These are phyloP conservation scores for Megatriorchis doriae DNA, from an alignment of 2,113 vertebrate genomes.

Conservation along the genomic window DNA sequence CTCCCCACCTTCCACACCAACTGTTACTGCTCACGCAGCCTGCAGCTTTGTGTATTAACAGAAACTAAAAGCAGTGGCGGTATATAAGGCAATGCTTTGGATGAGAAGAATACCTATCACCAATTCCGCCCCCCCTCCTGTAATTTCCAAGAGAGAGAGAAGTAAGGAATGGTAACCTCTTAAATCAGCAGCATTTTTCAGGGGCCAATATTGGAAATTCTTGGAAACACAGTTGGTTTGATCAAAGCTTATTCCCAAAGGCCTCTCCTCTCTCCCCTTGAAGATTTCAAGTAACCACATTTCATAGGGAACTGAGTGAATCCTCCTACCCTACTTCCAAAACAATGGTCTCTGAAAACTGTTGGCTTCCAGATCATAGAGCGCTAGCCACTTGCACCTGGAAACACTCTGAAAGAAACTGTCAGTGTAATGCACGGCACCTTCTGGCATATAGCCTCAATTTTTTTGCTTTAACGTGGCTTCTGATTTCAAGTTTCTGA, in stretches of 20 bases:
- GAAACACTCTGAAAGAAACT: not conserved
- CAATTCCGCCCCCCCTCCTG: not conserved
- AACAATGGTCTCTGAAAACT: not conserved
- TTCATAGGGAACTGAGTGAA: not conserved
- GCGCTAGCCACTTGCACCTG: not conserved
- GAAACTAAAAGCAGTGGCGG: not conserved
- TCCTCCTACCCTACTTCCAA: not conserved
- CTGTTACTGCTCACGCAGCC: rapidly evolving
- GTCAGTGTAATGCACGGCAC: not conserved
- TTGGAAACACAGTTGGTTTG: not conserved
- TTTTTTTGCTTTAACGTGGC: rapidly evolving
- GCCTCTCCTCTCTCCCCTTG: not conserved
- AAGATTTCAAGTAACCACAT: not conserved
- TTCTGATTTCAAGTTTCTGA: not conserved
- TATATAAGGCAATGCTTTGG: not conserved
- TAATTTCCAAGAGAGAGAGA: not conserved
- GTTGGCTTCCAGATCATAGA: not conserved
- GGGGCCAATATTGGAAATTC: not conserved
- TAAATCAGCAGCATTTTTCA: rapidly evolving
- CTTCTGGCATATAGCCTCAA: not conserved
- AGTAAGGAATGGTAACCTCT: rapidly evolving
- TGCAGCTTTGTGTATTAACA: rapidly evolving
- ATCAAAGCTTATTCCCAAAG: not conserved
- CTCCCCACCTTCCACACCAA: not conserved
- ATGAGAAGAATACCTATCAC: not conserved